Evolutionary conservation across 2,113 vertebrate species (phyloP).

Genomic region (Melanerpes formicivorus): DNA sequence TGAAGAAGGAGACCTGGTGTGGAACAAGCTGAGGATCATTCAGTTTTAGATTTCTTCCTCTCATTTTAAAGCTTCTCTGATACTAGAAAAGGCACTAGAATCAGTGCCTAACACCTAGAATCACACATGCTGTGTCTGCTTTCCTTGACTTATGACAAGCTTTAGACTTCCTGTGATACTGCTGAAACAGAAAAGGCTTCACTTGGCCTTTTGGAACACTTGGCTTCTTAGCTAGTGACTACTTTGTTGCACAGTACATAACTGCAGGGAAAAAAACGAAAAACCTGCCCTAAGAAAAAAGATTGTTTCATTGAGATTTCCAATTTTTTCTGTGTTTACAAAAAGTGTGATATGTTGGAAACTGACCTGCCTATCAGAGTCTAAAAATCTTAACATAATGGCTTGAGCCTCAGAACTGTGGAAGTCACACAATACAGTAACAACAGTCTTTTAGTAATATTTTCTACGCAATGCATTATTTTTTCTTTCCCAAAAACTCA

Average conservation of each 20-base stretch:
- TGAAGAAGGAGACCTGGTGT: neutral
- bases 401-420: neutral
- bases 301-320: neutral
- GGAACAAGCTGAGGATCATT: neutral
- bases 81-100: neutral
- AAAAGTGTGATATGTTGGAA: neutral
- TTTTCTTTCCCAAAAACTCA: neutral
- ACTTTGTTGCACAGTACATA: neutral
- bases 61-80: neutral
- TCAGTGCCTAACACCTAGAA: neutral
- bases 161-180: neutral
- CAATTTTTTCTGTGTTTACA: neutral
- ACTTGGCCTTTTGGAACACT: neutral
- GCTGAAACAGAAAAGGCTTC: neutral
- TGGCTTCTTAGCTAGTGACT: neutral
- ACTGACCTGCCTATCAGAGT: neutral
- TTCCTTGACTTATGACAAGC: neutral
- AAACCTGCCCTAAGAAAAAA: neutral
- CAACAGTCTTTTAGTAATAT: neutral
- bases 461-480: neutral
- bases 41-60: neutral
- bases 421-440: neutral
- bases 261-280: neutral
- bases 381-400: neutral
- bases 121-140: rapidly evolving